These are phyloP conservation scores for Drosophila sp. DNA, from an alignment of 1,140 invertebrate genomes.

Conservation along the genomic window DNA sequence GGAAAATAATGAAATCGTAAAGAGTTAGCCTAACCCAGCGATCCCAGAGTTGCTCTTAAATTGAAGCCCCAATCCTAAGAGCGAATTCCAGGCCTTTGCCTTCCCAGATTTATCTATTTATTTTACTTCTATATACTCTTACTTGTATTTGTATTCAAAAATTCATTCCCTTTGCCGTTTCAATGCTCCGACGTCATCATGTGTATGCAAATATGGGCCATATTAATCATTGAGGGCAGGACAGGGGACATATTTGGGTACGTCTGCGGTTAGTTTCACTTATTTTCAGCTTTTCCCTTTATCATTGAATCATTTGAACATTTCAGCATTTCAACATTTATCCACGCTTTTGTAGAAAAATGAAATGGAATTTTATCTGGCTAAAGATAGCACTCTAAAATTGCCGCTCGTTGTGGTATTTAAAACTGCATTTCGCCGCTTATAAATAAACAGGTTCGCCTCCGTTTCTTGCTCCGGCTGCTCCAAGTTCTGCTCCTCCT, in stretches of 20 bases:
- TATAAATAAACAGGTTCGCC: constrained; percentile 69
- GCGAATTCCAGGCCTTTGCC: not conserved
- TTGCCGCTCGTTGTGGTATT: constrained; percentile 50
- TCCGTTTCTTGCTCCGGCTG: not conserved
- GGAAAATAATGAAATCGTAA: constrained; percentile 82
- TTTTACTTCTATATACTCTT: not conserved
- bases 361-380: constrained; percentile 31
- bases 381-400: constrained; percentile 18
- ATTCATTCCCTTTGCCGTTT: constrained; percentile 62
- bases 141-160: constrained; percentile 76
- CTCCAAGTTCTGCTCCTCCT: not conserved
- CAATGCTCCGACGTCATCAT: constrained; percentile 51
- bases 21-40: constrained; percentile 57
- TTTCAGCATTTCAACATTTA: not conserved
- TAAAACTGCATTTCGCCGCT: constrained; percentile 74
- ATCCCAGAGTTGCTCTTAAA: constrained; percentile 37
- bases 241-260: constrained; percentile 13
- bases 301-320: too few species aligned
- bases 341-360: constrained; percentile 8
- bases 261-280: constrained; percentile 29
- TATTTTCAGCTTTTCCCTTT: not conserved
- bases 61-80: constrained; percentile 25
- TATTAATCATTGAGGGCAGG: constrained; percentile 72
- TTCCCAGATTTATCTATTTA: constrained; percentile 27
- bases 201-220: constrained; percentile 74